Conservation (phyloP, 2,888 invertebrate genomes). For the Lepidochrysops patricia region DNA sequence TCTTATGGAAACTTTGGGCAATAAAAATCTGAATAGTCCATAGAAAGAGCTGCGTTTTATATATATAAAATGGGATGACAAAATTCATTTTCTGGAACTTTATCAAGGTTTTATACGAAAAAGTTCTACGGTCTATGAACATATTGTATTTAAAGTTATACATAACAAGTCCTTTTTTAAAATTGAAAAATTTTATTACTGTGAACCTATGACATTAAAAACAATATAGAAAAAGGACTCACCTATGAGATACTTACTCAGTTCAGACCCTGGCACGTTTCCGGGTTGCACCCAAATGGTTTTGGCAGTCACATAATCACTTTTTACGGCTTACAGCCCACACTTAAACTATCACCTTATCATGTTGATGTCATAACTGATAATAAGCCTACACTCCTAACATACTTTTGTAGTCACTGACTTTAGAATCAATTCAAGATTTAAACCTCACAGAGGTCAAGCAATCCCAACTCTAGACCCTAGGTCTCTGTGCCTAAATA, state of each 20-base stretch:
- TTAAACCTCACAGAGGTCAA: conserved; percentile 6
- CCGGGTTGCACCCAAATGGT: too few relatives aligned
- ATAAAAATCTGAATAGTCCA: too few relatives aligned
- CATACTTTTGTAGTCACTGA: neutral
- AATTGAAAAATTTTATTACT: neutral
- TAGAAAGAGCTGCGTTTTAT: too few relatives aligned
- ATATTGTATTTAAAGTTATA: too few relatives aligned
- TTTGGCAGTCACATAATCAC: neutral
- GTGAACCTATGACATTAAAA: neutral
- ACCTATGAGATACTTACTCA: neutral
- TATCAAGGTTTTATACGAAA: too few relatives aligned
- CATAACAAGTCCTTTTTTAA: too few relatives aligned
- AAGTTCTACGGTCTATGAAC: too few relatives aligned
- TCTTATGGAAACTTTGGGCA: too few relatives aligned
- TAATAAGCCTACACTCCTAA: conserved; percentile 5
- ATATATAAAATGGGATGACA: too few relatives aligned
- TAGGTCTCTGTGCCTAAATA: conserved; percentile 1
- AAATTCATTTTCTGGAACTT: too few relatives aligned
- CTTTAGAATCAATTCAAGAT: neutral
- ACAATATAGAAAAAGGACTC: neutral
- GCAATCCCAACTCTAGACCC: neutral
- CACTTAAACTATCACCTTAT: conserved; percentile 6
- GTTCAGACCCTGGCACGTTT: neutral
- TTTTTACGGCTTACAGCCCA: conserved; percentile 2
- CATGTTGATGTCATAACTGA: neutral